phyloP scores from a whole-genome alignment of 1,140 invertebrate genomes.

The Copidosoma floridanum region DNA sequence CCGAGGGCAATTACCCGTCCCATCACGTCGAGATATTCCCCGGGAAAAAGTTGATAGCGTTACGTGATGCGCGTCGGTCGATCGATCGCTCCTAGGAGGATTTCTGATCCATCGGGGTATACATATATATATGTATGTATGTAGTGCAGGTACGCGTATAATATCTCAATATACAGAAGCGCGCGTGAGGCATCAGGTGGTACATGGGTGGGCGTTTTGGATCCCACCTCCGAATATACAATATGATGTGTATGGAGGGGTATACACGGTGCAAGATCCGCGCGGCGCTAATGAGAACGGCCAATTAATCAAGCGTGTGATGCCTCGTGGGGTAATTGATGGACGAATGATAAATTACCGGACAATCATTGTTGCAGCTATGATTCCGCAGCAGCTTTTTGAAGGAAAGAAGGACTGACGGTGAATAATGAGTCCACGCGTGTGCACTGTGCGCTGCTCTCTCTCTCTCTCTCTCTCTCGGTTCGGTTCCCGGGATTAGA shows the following conservation, averaged over 20 bases:
- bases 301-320: slow-evolving; percentile 14
- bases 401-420: too few species aligned
- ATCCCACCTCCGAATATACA: too few species aligned
- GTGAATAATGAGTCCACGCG: slow-evolving; percentile 3
- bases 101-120: background rate
- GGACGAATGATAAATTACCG: slow-evolving; percentile 12
- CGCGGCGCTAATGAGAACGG: slow-evolving; percentile 1
- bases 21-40: too few species aligned
- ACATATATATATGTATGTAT: background rate
- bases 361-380: background rate
- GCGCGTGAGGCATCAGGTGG: background rate
- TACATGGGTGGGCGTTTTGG: too few species aligned
- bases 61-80: too few species aligned
- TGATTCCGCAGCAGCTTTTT: slow-evolving; percentile 14
- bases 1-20: background rate
- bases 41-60: too few species aligned
- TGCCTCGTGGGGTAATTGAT: too few species aligned
- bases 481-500: slow-evolving; percentile 7
- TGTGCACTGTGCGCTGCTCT: too few species aligned
- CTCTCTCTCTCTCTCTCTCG: too few species aligned
- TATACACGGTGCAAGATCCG: background rate
- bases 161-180: slow-evolving; percentile 15
- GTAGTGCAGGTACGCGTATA: too few species aligned
- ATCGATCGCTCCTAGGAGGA: too few species aligned
- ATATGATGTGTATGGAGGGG: too few species aligned